Evolutionary conservation across 2,113 vertebrate genomes (phyloP).

Genomic region (Anser brachyrhynchus): DNA sequence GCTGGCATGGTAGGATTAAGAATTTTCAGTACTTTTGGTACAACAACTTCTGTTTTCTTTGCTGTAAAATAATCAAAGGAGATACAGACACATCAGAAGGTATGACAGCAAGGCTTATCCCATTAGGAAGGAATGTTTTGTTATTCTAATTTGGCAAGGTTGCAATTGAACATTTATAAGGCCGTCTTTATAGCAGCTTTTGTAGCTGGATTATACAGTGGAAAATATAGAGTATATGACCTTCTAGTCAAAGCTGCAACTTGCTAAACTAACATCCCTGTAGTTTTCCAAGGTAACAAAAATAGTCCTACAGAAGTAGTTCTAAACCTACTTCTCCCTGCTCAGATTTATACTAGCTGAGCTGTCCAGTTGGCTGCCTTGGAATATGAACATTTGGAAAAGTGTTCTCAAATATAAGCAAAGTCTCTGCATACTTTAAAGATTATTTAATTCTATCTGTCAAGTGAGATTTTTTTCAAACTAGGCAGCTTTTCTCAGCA

Average conservation of each 20-base stretch:
- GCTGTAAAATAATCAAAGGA: conserved; percentile 19
- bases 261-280: conserved; percentile 18
- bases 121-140: conserved; percentile 14
- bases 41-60: not conserved
- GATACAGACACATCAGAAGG: conserved; percentile 11
- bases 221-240: not conserved
- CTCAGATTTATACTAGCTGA: conserved; percentile 39
- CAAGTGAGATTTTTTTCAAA: conserved; percentile 52
- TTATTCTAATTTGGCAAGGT: conserved; percentile 18
- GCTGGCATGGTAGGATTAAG: not conserved
- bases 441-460: conserved; percentile 63
- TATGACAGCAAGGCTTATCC: not conserved
- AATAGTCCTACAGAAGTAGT: conserved; percentile 55
- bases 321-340: conserved; percentile 26
- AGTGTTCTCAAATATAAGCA: conserved; percentile 56
- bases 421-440: conserved; percentile 52
- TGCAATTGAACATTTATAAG: not conserved
- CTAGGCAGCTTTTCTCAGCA: not conserved
- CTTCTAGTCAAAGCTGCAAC: conserved; percentile 28
- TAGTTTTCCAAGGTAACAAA: conserved; percentile 63
- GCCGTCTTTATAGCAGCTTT: not conserved
- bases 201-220: not conserved
- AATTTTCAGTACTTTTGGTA: not conserved
- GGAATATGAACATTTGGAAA: conserved; percentile 57
- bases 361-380: conserved; percentile 51